Evolutionary conservation across 2,797 vertebrate genomes (phyloP).

Genomic region (Gymnopithys bicolor): DNA sequence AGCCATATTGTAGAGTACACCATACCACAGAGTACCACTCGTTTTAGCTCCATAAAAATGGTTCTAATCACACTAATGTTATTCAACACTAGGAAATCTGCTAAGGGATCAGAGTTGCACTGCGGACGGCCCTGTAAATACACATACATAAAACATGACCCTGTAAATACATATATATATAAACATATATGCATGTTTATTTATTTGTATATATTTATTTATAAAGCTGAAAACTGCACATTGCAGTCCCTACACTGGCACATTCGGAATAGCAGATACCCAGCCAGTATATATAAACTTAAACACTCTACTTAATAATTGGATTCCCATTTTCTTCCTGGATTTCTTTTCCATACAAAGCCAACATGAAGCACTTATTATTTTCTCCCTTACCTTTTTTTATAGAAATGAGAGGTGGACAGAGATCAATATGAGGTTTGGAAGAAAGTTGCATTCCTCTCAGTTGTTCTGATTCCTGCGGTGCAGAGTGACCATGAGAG

Average conservation of each 20-base stretch:
- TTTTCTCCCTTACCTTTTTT: constrained; percentile 47
- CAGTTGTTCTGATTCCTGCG: not conserved
- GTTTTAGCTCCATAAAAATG: not conserved
- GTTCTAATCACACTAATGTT: not conserved
- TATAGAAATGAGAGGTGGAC: constrained; percentile 38
- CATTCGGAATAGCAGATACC: not conserved
- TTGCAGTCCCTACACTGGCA: not conserved
- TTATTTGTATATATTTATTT: not conserved
- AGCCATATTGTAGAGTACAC: not conserved
- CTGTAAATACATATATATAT: not conserved
- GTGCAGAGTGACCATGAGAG: not conserved
- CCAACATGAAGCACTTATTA: not conserved
- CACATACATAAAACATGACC: not conserved
- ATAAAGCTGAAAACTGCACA: not conserved
- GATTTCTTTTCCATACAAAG: not conserved
- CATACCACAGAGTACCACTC: not conserved
- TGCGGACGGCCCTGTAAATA: not conserved
- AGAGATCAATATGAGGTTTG: not conserved
- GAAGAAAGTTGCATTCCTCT: not conserved
- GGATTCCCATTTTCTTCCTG: not conserved
- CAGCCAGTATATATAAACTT: not conserved
- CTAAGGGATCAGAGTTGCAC: not conserved
- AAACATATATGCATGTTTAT: not conserved
- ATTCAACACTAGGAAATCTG: not conserved
- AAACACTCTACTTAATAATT: not conserved